phyloP scores from a whole-genome alignment of 2,113 vertebrate genomes.

The Psilopogon haemacephalus region DNA sequence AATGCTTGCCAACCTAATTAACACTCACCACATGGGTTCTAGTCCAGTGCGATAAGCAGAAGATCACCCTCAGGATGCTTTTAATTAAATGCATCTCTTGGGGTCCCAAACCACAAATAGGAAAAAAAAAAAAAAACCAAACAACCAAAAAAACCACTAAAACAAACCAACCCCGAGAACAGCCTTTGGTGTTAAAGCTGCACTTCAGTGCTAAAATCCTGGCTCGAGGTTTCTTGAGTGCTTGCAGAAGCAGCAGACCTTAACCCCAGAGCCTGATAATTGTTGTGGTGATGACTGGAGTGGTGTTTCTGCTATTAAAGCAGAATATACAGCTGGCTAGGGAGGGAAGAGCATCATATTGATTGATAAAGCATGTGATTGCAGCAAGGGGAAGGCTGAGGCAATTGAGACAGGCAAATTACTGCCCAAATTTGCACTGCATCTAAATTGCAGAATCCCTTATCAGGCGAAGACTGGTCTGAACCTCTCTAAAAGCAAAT shows the following conservation, averaged over 20 bases:
- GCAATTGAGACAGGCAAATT: not conserved
- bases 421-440: not conserved
- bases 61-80: conserved; percentile 6
- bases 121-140: not conserved
- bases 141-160: not conserved
- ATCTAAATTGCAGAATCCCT: not conserved
- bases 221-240: not conserved
- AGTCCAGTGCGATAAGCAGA: not conserved
- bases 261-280: too few species aligned
- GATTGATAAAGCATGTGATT: not conserved
- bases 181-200: not conserved
- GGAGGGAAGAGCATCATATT: not conserved
- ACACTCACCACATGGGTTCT: not conserved
- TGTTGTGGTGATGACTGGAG: too few species aligned
- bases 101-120: conserved; percentile 14
- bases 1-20: conserved; percentile 49
- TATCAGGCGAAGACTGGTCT: not conserved
- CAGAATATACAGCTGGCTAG: not conserved
- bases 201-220: not conserved
- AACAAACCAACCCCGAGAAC: not conserved
- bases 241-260: not conserved
- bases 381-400: not conserved
- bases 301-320: not conserved
- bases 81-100: conserved; percentile 32
- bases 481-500: not conserved